These are phyloP conservation scores for Promerops cafer DNA, from an alignment of 2,113 vertebrate species.

Conservation along the genomic window DNA sequence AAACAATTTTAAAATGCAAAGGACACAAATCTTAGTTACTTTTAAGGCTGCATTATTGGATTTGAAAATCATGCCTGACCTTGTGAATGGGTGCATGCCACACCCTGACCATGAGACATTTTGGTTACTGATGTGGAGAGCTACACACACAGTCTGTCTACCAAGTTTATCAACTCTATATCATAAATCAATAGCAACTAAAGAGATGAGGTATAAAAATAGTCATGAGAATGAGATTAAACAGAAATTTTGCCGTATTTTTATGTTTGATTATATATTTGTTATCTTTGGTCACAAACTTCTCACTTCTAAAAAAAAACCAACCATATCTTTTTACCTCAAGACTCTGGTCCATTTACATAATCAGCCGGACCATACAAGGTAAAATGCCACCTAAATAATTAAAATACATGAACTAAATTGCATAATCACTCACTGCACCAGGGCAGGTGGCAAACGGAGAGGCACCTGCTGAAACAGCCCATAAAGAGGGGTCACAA, in stretches of 20 bases:
- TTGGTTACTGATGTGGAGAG: not conserved
- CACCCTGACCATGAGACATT: not conserved
- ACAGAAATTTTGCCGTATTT: not conserved
- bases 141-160: not conserved
- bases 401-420: constrained; percentile 63
- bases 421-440: constrained; percentile 24
- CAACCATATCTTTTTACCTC: not conserved
- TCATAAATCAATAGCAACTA: constrained; percentile 23
- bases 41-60: not conserved
- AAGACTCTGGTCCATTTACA: not conserved
- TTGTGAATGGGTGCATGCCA: not conserved
- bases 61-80: constrained; percentile 20
- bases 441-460: constrained; percentile 44
- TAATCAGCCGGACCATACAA: not conserved
- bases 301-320: not conserved
- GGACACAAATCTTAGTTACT: not conserved
- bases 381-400: constrained; percentile 61
- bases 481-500: not conserved
- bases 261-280: not conserved
- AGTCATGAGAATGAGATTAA: not conserved
- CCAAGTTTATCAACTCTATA: not conserved
- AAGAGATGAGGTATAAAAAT: not conserved
- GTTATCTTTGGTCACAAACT: not conserved
- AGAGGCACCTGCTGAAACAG: constrained; percentile 39
- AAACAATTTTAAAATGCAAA: not conserved